Percentiles rank a stretch among this genome's conserved stretches.
phyloP scores from a whole-genome alignment of 2,797 vertebrate genomes.

The Sebastes matsubarae region DNA sequence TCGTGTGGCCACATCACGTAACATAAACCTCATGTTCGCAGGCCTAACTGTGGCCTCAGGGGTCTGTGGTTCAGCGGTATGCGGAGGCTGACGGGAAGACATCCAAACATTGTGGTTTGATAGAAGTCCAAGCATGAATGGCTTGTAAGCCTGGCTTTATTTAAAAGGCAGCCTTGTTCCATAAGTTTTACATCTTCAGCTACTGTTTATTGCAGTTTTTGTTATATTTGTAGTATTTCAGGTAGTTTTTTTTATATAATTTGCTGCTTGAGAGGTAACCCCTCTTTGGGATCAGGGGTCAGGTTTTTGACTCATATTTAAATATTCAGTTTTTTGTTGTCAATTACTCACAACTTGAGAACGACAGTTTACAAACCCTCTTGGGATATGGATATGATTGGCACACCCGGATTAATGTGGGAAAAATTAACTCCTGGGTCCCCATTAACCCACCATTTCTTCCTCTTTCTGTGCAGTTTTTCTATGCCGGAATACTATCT shows the following conservation, averaged over 20 bases:
- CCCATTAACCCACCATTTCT: not conserved
- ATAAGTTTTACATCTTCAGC: not conserved
- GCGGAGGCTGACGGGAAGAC: not conserved
- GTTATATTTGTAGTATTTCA: not conserved
- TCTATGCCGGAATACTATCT: not conserved
- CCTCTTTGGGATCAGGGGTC: not conserved
- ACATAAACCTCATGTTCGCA: slow-evolving; percentile 35
- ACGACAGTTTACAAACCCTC: not conserved
- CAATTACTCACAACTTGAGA: not conserved
- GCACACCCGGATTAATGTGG: not conserved
- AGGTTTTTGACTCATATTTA: not conserved
- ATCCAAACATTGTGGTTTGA: slow-evolving; percentile 5
- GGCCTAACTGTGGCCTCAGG: not conserved
- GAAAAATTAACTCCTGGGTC: not conserved
- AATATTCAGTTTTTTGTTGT: not conserved
- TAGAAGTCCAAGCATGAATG: not conserved
- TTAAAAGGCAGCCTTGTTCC: not conserved
- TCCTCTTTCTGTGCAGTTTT: not conserved
- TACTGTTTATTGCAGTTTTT: not conserved
- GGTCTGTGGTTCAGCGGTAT: not conserved
- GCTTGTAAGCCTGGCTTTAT: not conserved
- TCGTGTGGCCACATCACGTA: slow-evolving; percentile 4
- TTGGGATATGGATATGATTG: not conserved
- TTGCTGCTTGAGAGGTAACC: not conserved
- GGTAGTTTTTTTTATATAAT: not conserved